A percentile compares a stretch with the other conserved stretches of the same genome.
Evolutionary conservation across 30 jellyfish, hydroid and myxozoan species (phyloP).

Genomic region (Catostylus mosaicus): DNA sequence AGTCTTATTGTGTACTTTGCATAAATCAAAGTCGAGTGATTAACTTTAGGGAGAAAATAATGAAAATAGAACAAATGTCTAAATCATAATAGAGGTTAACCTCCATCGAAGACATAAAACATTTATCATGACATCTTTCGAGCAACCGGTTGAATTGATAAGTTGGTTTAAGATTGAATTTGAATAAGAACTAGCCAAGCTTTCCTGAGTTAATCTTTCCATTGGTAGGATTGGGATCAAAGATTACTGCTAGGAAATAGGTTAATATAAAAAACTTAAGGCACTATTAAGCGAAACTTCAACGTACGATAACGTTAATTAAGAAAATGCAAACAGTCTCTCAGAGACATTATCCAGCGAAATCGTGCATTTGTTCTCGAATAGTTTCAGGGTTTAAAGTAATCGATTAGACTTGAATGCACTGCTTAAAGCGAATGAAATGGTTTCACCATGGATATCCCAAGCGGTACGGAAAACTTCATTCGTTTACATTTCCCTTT

Average conservation of each 20-base stretch:
- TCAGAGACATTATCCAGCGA: neutral
- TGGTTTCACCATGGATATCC: constrained; percentile 53
- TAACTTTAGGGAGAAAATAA: neutral
- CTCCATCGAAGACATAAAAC: neutral
- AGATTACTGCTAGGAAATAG: neutral
- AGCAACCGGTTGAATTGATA: neutral
- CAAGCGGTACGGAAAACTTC: constrained; percentile 27
- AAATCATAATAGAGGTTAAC: neutral
- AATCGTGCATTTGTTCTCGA: neutral
- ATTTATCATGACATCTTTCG: neutral
- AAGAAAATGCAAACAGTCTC: neutral
- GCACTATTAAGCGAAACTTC: neutral
- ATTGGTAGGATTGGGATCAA: neutral
- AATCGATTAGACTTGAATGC: neutral
- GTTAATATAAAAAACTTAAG: neutral
- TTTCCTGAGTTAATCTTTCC: neutral
- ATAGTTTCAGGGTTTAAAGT: neutral
- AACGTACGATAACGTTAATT: neutral
- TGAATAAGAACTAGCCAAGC: neutral
- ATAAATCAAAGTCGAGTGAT: neutral
- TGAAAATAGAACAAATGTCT: neutral
- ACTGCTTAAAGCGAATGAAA: neutral
- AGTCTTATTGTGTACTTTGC: neutral
- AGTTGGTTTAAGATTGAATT: neutral
- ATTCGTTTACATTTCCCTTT: neutral